Percentiles rank a stretch among this genome's conserved stretches.
Conservation (phyloP, 2,888 invertebrate species). For the Ichneumon xanthorius region DNA sequence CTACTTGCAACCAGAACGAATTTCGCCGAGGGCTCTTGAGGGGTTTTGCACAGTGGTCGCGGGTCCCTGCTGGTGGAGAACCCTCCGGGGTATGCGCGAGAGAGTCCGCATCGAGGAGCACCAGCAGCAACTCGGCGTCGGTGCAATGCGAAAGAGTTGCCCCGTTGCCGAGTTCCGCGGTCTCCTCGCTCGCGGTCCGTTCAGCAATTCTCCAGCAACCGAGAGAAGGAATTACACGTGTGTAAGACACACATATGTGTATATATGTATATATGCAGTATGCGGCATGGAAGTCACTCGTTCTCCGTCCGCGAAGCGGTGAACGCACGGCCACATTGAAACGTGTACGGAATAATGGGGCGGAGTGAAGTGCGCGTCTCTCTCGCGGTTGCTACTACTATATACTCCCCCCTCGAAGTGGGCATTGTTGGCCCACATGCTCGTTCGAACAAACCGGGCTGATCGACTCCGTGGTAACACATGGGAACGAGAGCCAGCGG, state of each 20-base stretch:
- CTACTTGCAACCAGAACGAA: slow-evolving; percentile 77
- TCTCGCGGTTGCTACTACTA: slow-evolving; percentile 74
- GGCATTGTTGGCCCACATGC: slow-evolving; percentile 85
- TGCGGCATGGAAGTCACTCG: slow-evolving; percentile 46
- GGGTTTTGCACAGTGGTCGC: slow-evolving; percentile 79
- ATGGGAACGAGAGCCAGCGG: slow-evolving; percentile 74
- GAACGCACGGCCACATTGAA: slow-evolving; percentile 77
- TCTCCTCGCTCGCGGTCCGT: slow-evolving; percentile 40
- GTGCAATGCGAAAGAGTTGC: slow-evolving; percentile 66
- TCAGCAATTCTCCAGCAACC: slow-evolving; percentile 55
- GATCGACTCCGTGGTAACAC: slow-evolving; percentile 81
- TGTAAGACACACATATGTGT: slow-evolving; percentile 39
- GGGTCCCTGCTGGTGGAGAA: slow-evolving; percentile 74
- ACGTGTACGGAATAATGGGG: slow-evolving; percentile 81
- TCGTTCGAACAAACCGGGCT: slow-evolving; percentile 81
- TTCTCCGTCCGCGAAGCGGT: slow-evolving; percentile 47
- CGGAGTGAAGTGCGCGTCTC: slow-evolving; percentile 80
- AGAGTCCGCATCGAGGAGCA: slow-evolving; percentile 45
- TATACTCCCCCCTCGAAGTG: slow-evolving; percentile 76
- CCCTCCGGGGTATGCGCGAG: slow-evolving; percentile 72
- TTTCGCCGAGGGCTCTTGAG: slow-evolving; percentile 80
- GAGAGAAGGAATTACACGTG: slow-evolving; percentile 50
- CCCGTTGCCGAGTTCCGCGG: slow-evolving; percentile 47
- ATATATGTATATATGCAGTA: slow-evolving; percentile 30
- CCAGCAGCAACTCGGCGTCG: slow-evolving; percentile 51